A percentile compares a stretch with the other conserved stretches of the same genome.
These are phyloP conservation scores for Cryptus viduatorius DNA, from an alignment of 2,888 invertebrate genomes.

Conservation along the genomic window DNA sequence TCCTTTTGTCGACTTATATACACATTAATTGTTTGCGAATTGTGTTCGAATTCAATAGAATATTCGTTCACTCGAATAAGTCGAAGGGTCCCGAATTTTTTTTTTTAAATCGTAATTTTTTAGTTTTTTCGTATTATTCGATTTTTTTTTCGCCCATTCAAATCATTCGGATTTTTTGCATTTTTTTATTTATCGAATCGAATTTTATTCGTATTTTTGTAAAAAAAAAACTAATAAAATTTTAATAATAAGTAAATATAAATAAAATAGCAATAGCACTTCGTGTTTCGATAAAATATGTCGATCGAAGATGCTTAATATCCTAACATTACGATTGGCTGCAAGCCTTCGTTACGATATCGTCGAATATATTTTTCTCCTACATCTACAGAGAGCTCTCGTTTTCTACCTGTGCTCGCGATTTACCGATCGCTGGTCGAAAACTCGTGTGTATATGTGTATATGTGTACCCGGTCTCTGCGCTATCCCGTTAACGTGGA, in stretches of 20 bases:
- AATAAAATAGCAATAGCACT: background rate
- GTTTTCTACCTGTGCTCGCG: slow-evolving; percentile 34
- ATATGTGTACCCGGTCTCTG: slow-evolving; percentile 18
- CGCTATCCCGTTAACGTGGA: slow-evolving; percentile 70
- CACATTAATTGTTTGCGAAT: too few relatives aligned
- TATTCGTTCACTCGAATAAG: too few relatives aligned
- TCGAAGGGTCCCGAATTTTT: too few relatives aligned
- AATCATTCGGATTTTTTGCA: too few relatives aligned
- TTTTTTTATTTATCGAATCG: too few relatives aligned
- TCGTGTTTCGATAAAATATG: background rate
- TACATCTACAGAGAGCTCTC: background rate
- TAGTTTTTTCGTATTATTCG: too few relatives aligned
- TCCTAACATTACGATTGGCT: background rate
- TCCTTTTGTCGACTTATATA: background rate
- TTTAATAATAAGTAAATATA: background rate
- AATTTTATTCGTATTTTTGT: too few relatives aligned
- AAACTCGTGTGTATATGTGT: slow-evolving; percentile 31
- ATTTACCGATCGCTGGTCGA: slow-evolving; percentile 57
- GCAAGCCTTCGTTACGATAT: background rate
- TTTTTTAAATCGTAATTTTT: too few relatives aligned
- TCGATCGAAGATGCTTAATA: background rate
- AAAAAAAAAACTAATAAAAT: too few relatives aligned
- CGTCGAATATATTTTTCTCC: slow-evolving; percentile 30
- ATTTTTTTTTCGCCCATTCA: too few relatives aligned
- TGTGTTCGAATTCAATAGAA: too few relatives aligned